phyloP scores from a whole-genome alignment of 2,113 vertebrate genomes.

The Neolamprologus longior region DNA sequence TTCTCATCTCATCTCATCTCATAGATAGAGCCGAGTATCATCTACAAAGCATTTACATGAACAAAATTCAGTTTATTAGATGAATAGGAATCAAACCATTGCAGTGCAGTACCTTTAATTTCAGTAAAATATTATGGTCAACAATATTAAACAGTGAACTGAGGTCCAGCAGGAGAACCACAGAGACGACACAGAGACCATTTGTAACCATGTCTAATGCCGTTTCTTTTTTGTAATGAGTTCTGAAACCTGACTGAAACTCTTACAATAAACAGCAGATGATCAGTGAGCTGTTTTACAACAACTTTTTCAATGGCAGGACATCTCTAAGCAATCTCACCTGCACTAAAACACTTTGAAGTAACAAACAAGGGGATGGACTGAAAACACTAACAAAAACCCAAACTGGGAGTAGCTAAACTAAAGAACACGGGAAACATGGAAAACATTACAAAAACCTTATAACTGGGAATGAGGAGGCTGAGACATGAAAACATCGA shows the following conservation, averaged over 20 bases:
- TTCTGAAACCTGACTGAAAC: background rate
- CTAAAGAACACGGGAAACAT: background rate
- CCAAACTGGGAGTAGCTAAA: background rate
- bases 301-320: background rate
- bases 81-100: background rate
- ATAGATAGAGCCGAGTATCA: background rate
- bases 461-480: background rate
- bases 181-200: background rate
- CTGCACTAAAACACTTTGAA: background rate
- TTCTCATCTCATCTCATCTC: background rate
- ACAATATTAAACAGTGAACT: background rate
- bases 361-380: background rate
- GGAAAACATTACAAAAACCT: background rate
- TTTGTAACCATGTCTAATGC: background rate
- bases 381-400: background rate
- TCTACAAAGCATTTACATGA: background rate
- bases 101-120: background rate
- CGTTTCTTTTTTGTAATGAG: background rate
- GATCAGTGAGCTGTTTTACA: background rate
- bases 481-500: background rate
- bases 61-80: background rate
- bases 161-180: background rate
- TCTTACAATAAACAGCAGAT: background rate
- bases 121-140: background rate
- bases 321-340: background rate